Evolutionary conservation across 2,113 vertebrate genomes (phyloP).

Genomic region (Mus pahari): DNA sequence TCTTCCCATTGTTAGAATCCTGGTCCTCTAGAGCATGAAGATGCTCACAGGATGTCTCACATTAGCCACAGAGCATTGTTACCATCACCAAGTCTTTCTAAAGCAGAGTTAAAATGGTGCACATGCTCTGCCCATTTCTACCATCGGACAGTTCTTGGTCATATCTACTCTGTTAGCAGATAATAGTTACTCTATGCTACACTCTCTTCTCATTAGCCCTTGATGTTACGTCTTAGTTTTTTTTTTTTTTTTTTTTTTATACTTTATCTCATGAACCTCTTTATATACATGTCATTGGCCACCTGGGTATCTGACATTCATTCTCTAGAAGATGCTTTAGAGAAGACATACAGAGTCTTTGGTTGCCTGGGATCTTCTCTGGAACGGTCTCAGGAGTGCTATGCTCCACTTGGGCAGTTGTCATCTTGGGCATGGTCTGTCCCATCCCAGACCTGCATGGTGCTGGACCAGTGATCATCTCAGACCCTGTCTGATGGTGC

Average conservation of each 20-base stretch:
- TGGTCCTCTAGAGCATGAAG: not conserved
- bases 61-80: not conserved
- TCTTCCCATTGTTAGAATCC: not conserved
- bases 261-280: not conserved
- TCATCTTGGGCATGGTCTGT: too few relatives aligned
- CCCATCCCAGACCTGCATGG: too few relatives aligned
- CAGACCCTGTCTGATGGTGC: too few relatives aligned
- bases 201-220: not conserved
- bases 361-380: too few relatives aligned
- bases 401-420: too few relatives aligned
- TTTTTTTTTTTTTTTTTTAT: slow-evolving; percentile 13
- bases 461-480: too few relatives aligned
- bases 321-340: not conserved
- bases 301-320: not conserved
- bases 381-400: too few relatives aligned
- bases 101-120: not conserved
- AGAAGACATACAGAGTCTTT: not conserved
- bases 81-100: not conserved
- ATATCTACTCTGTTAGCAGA: not conserved
- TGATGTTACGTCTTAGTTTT: not conserved
- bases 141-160: not conserved
- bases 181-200: not conserved
- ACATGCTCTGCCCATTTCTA: not conserved
- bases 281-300: not conserved
- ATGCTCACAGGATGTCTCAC: not conserved